Evolutionary conservation across 2,888 invertebrate genomes (phyloP).

Genomic region (Drosophila melanosoma): DNA sequence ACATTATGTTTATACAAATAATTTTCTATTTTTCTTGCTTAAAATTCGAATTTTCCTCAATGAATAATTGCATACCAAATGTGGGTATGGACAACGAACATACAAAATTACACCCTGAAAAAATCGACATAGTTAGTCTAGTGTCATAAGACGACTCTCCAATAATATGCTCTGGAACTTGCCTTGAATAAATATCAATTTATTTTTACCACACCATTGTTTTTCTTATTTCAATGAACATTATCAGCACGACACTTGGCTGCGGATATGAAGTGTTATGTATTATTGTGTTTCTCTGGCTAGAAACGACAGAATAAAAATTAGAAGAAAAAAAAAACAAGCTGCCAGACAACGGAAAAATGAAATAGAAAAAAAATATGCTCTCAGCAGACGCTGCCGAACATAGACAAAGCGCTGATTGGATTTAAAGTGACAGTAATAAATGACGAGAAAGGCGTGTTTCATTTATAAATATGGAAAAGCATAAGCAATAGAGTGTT

Average conservation of each 20-base stretch:
- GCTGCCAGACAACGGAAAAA: constrained; percentile 6
- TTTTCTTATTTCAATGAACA: constrained; percentile 57
- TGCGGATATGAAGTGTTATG: constrained; percentile 49
- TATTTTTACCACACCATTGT: constrained; percentile 50
- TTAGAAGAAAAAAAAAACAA: constrained; percentile 1
- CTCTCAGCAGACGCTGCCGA: constrained; percentile 39
- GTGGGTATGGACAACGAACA: neutral
- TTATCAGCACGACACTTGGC: constrained; percentile 54
- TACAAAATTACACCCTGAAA: neutral
- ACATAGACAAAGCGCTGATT: constrained; percentile 80
- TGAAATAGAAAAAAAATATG: constrained; percentile 7
- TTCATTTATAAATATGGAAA: constrained; percentile 70
- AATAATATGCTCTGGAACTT: constrained; percentile 16
- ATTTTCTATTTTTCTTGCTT: neutral
- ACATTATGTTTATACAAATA: neutral
- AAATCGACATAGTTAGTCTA: constrained; percentile 9
- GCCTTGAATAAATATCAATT: constrained; percentile 46
- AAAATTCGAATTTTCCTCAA: neutral
- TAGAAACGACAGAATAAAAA: constrained; percentile 5
- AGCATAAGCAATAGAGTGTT: constrained; percentile 35
- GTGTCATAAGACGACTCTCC: constrained; percentile 21
- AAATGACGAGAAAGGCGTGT: constrained; percentile 81
- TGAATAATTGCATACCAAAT: neutral
- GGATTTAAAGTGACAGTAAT: constrained; percentile 83
- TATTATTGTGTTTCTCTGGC: constrained; percentile 26